A percentile compares a stretch with the other conserved stretches of the same genome.
Conservation (phyloP, 2,888 invertebrate species). For the Lymantria monacha region DNA sequence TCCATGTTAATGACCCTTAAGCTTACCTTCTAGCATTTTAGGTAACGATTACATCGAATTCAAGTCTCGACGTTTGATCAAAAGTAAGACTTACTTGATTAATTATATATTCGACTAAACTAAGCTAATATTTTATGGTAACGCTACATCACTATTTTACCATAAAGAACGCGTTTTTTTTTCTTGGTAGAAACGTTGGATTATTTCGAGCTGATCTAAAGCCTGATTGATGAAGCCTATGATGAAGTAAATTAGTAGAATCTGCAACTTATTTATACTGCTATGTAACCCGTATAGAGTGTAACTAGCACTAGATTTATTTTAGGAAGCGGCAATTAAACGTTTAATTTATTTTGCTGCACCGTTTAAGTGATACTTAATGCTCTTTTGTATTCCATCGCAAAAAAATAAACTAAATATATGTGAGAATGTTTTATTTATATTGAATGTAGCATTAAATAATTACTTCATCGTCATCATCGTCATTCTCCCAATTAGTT, state of each 20-base stretch:
- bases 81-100: neutral
- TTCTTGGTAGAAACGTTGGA: conserved; percentile 40
- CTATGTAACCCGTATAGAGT: conserved; percentile 19
- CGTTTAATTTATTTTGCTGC: conserved; percentile 20
- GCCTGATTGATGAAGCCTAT: conserved; percentile 51
- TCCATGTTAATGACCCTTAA: conserved; percentile 3
- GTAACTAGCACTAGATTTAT: conserved; percentile 27
- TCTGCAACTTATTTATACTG: conserved; percentile 16
- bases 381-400: neutral
- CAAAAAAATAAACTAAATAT: too few species aligned
- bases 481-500: too few species aligned
- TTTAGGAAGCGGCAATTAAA: conserved; percentile 10
- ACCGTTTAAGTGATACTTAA: conserved; percentile 11
- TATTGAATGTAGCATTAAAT: too few species aligned
- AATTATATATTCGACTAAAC: conserved; percentile 11
- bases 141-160: conserved; percentile 24
- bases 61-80: neutral
- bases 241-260: conserved; percentile 48
- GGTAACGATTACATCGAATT: neutral
- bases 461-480: too few species aligned
- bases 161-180: conserved; percentile 22
- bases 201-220: conserved; percentile 41
- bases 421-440: too few species aligned
- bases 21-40: neutral
- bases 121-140: neutral